Evolutionary conservation across 2,797 vertebrate genomes (phyloP).

Genomic region (Mormyrus proboscirostris): DNA sequence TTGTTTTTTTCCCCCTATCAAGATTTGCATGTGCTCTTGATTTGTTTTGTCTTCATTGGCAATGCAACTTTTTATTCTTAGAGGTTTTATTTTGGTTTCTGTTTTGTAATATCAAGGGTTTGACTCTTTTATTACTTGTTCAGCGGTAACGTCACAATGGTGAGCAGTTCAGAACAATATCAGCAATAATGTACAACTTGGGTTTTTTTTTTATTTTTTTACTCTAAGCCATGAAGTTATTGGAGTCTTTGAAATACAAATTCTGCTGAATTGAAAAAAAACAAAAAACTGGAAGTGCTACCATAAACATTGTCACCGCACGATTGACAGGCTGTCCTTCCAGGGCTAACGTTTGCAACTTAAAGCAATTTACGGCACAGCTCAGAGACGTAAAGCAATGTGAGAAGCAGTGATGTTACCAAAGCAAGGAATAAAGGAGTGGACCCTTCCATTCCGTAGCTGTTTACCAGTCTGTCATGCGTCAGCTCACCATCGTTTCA

Average conservation of each 20-base stretch:
- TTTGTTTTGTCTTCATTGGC: background rate
- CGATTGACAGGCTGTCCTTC: conserved; percentile 72
- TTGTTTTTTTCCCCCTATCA: background rate
- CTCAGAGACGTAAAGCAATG: conserved; percentile 66
- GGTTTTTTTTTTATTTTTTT: conserved; percentile 28
- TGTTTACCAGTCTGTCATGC: conserved; percentile 88
- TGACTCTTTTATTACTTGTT: conserved; percentile 99
- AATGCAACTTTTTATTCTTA: background rate
- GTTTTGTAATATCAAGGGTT: conserved; percentile 71
- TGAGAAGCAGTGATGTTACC: conserved; percentile 99
- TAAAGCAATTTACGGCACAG: conserved; percentile 70
- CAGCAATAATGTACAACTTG: conserved; percentile 31
- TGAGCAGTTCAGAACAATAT: conserved; percentile 50
- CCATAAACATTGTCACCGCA: conserved; percentile 65
- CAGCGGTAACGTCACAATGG: conserved; percentile 97
- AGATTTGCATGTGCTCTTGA: conserved; percentile 3
- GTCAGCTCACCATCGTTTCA: conserved; percentile 93
- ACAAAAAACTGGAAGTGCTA: conserved; percentile 71
- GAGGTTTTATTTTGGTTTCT: conserved; percentile 16
- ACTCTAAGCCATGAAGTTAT: conserved; percentile 59
- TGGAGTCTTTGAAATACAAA: conserved; percentile 65
- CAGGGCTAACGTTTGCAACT: conserved; percentile 76
- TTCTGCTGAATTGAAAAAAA: conserved; percentile 64
- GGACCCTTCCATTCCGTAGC: conserved; percentile 93
- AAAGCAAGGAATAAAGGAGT: conserved; percentile 99